A percentile compares a stretch with the other conserved stretches of the same genome.
Evolutionary conservation across 2,888 invertebrate species (phyloP).

Genomic region (Argyresthia goedartella): DNA sequence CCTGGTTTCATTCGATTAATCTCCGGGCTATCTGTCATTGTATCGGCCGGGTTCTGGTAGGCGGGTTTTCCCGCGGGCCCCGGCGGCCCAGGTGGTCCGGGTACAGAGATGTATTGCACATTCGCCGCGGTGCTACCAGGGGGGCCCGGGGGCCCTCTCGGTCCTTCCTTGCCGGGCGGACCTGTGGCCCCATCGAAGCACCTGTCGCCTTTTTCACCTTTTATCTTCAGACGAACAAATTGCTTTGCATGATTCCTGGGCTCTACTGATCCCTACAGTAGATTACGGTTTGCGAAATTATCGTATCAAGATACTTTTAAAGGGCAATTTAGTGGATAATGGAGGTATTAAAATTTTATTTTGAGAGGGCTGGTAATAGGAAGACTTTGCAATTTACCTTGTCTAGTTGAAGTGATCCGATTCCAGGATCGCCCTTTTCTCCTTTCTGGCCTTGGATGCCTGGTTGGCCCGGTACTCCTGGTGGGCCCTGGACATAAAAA

Average conservation of each 20-base stretch:
- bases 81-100: constrained; percentile 81
- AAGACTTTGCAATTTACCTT: constrained; percentile 39
- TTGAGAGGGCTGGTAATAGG: not conserved
- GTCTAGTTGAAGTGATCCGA: constrained; percentile 41
- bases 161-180: constrained; percentile 54
- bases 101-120: constrained; percentile 78
- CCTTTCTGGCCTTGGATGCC: constrained; percentile 76
- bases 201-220: constrained; percentile 79
- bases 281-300: no score
- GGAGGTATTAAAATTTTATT: not conserved
- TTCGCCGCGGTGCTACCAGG: constrained; percentile 63
- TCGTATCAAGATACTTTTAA: not conserved
- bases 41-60: constrained; percentile 39
- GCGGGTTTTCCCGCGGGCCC: constrained; percentile 68
- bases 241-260: not conserved
- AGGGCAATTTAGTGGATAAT: not conserved
- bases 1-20: constrained; percentile 22
- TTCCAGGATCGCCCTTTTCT: constrained; percentile 77
- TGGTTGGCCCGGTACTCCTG: constrained; percentile 75
- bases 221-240: constrained; percentile 22
- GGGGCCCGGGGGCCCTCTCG: constrained; percentile 77
- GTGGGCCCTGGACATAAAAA: constrained; percentile 71
- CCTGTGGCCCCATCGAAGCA: constrained; percentile 75
- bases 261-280: not conserved
- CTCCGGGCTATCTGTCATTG: constrained; percentile 54